Percentiles rank a stretch among this genome's conserved stretches.
Evolutionary conservation across 1,140 invertebrate species (phyloP).

Genomic region (Rhopalosiphum maidis): DNA sequence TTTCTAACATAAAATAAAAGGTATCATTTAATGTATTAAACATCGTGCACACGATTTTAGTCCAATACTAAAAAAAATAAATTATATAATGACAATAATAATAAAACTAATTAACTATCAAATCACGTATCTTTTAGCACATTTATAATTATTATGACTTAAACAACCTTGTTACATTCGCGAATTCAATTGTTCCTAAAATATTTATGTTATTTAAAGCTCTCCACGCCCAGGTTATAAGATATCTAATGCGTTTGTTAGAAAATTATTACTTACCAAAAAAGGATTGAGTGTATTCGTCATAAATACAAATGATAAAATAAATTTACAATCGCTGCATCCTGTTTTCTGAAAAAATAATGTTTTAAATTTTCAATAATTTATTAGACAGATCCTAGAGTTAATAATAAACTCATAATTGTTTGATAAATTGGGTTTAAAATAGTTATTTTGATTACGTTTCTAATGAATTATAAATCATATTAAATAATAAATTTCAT

Average conservation of each 20-base stretch:
- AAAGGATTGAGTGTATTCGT: neutral
- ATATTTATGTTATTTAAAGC: neutral
- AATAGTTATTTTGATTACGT: neutral
- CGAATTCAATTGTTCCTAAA: neutral
- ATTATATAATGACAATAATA: neutral
- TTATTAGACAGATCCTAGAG: neutral
- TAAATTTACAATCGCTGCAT: neutral
- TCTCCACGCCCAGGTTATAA: neutral
- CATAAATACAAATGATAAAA: conserved; percentile 3
- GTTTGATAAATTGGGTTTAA: neutral
- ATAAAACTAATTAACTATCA: neutral
- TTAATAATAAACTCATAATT: neutral
- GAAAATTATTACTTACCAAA: neutral
- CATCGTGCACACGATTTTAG: neutral
- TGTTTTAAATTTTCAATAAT: neutral
- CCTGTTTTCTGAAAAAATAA: neutral
- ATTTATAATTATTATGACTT: neutral
- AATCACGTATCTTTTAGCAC: neutral
- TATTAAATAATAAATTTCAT: no score
- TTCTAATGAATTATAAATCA: no score
- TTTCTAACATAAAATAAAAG: neutral
- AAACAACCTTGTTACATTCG: neutral
- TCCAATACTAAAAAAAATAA: neutral
- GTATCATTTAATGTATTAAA: neutral
- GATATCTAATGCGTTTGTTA: neutral